phyloP scores from a whole-genome alignment of 1,140 invertebrate genomes.

The Leguminivora glycinivorella region DNA sequence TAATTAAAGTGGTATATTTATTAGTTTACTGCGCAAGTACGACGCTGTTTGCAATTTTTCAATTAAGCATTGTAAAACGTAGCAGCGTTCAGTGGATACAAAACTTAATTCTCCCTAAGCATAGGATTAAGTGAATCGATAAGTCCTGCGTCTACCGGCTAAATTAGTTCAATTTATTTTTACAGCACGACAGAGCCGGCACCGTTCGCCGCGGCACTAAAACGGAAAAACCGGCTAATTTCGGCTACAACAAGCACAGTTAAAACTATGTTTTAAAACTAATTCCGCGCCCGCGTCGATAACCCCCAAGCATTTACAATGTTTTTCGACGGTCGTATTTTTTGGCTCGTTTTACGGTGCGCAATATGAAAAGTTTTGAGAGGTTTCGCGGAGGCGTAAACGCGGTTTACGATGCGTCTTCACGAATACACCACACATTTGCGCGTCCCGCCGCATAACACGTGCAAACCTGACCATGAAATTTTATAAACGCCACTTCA shows the following conservation, averaged over 20 bases:
- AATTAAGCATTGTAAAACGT: not conserved
- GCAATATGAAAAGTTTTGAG: slow-evolving; percentile 79
- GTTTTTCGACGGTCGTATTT: slow-evolving; percentile 77
- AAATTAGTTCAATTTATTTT: slow-evolving; percentile 57
- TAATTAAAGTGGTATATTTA: not conserved
- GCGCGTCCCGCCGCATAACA: slow-evolving; percentile 68
- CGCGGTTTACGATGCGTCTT: slow-evolving; percentile 77
- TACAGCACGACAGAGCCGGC: slow-evolving; percentile 38
- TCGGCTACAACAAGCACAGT: slow-evolving; percentile 62
- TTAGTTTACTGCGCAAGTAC: not conserved
- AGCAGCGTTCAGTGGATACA: not conserved
- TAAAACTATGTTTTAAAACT: slow-evolving; percentile 76
- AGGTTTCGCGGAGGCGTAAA: slow-evolving; percentile 73
- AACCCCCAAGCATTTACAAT: slow-evolving; percentile 74
- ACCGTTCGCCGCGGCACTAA: slow-evolving; percentile 35
- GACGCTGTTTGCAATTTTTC: not conserved
- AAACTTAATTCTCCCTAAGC: slow-evolving; percentile 25
- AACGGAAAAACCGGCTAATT: slow-evolving; percentile 62
- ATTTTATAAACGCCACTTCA: slow-evolving; percentile 70
- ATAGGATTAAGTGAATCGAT: slow-evolving; percentile 43
- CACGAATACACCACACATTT: slow-evolving; percentile 72
- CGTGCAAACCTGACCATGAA: slow-evolving; percentile 74
- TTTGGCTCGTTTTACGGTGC: slow-evolving; percentile 73
- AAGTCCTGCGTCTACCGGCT: slow-evolving; percentile 39
- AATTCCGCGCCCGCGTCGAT: slow-evolving; percentile 67